Base-by-base conservation (phyloP, 2,113 vertebrate species). In the Amia ocellicauda region DNA sequence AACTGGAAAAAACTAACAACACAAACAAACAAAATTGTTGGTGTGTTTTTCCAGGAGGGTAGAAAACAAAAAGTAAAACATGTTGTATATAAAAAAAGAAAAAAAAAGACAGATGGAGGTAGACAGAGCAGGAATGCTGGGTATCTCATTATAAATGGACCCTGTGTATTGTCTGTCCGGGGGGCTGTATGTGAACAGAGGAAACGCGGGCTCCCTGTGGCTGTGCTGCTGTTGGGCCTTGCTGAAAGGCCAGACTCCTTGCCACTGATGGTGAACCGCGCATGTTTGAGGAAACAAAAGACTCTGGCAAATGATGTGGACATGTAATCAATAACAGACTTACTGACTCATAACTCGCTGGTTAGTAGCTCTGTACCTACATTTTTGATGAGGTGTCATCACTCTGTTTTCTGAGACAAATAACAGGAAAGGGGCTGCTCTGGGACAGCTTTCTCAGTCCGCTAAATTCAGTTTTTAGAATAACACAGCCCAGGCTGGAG, bases 251-350 rank as follows among this genome's bases (percentile, higher is more conserved):
- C 66, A 70, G 19, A 41, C 53, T 63, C 17, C 29, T 58, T 55
- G 23, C 20, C 63, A 61, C 36, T 41, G 57, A 64, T 68, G 61
- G 22, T 49, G 24, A 69, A 60, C 24, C 65, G 41, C 19, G 19
- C 16, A 41, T 31, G 29, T 69, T 64, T 54, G 28, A 70, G 66
- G 74, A 75, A 75, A 80, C 74, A 72, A 74, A 79, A 63, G 69
- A 74, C 63, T 26, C 63, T 60, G 62, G 75, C 68, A 78, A 80
- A 76, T 36, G 41, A 82, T 79, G 76, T 75, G 68, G 83, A 83
- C 79, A 80, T 74, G 49, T 80, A 81, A 83, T 86, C 85, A 74
- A 84, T 86, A 83, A 56, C 64, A 67, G 77, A 79, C 76, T 84
- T 79, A 78, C 74, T 76, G 70, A 74, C 75, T 80, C 83, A 84